A percentile compares a stretch with the other conserved stretches of the same genome.
Conservation (phyloP, 2,888 invertebrate species). For the Heliconius ethilla region DNA sequence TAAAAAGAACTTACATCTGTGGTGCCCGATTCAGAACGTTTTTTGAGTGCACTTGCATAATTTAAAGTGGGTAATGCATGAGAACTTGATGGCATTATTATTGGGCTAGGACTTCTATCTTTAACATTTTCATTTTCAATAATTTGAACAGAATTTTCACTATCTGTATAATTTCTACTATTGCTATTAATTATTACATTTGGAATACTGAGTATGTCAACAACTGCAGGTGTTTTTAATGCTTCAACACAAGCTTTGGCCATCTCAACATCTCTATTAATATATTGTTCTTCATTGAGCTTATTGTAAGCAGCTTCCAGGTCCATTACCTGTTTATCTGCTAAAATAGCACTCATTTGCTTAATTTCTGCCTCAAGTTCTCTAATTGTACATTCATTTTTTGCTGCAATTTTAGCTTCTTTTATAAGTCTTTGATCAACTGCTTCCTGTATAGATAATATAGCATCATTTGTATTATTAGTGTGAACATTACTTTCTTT, state of each 20-base stretch:
- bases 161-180: conserved; percentile 54
- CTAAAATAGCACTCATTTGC: conserved; percentile 71
- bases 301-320: conserved; percentile 61
- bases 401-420: conserved; percentile 72
- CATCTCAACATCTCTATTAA: conserved; percentile 68
- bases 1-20: conserved; percentile 65
- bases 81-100: conserved; percentile 54
- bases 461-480: conserved; percentile 70
- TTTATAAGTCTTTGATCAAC: conserved; percentile 67
- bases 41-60: conserved; percentile 70
- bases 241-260: conserved; percentile 71
- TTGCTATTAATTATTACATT: conserved; percentile 59
- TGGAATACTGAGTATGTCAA: conserved; percentile 63
- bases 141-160: conserved; percentile 54
- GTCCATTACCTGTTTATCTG: conserved; percentile 68
- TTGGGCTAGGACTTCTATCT: conserved; percentile 59
- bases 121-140: conserved; percentile 54
- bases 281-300: conserved; percentile 60
- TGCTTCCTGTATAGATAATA: conserved; percentile 71
- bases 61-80: conserved; percentile 58
- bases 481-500: conserved; percentile 68
- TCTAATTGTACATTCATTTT: conserved; percentile 68
- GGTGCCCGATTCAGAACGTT: conserved; percentile 58
- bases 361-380: conserved; percentile 76
- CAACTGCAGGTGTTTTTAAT: conserved; percentile 60